Evolutionary conservation across 2,888 invertebrate genomes (phyloP).

Genomic region (Limnephilus auricula): DNA sequence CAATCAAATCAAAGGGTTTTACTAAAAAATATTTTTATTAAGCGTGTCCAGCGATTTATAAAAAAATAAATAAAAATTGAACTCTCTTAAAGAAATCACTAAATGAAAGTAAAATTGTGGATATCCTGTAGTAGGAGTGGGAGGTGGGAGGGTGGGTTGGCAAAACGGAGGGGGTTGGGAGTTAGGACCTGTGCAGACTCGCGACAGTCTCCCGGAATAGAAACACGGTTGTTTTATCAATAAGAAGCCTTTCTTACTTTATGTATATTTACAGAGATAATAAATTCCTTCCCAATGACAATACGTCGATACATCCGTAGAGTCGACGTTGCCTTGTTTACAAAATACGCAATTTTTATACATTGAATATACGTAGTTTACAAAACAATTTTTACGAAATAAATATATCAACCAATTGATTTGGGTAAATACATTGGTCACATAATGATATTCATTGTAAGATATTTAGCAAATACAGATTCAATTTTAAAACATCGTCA

Average conservation of each 20-base stretch:
- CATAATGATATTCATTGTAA: no score
- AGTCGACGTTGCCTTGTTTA: not conserved
- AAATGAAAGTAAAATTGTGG: not conserved
- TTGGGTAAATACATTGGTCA: no score
- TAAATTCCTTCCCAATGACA: not conserved
- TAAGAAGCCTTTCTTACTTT: not conserved
- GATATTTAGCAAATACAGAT: no score
- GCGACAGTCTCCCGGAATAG: not conserved
- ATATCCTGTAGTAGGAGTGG: not conserved
- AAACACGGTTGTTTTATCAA: not conserved
- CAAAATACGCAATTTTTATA: not conserved
- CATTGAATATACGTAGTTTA: no score
- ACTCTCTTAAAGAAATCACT: no score
- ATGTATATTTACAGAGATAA: not conserved
- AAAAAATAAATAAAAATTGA: no score
- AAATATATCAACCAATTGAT: no score
- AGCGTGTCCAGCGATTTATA: no score
- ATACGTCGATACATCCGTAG: not conserved
- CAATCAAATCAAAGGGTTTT: no score
- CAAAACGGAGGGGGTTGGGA: not conserved
- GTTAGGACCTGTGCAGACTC: not conserved
- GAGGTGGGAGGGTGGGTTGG: not conserved
- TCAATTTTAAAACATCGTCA: no score
- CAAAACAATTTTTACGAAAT: no score
- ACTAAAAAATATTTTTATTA: no score